phyloP scores from a whole-genome alignment of 2,113 vertebrate genomes.

The Dasyprocta punctata region DNA sequence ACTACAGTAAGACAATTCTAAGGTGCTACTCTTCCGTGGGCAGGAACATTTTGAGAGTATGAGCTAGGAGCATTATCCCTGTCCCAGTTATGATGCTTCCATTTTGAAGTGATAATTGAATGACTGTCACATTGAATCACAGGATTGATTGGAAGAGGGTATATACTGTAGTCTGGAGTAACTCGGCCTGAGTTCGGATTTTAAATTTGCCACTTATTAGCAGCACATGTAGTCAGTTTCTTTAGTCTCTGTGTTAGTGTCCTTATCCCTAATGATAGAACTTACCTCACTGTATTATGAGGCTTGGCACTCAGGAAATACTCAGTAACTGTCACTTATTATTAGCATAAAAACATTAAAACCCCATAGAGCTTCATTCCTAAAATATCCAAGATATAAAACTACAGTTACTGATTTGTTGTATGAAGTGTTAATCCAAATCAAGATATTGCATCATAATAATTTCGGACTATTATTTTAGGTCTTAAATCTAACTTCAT shows the following conservation, averaged over 20 bases:
- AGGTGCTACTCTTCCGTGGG: not conserved
- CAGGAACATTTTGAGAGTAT: not conserved
- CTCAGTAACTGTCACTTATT: not conserved
- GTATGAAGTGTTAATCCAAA: not conserved
- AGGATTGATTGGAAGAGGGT: not conserved
- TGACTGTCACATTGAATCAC: not conserved
- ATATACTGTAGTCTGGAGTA: not conserved
- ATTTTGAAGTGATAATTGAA: not conserved
- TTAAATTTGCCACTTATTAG: not conserved
- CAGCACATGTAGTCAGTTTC: not conserved
- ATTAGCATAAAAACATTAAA: not conserved
- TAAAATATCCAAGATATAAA: conserved; percentile 11
- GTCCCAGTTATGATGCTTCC: not conserved
- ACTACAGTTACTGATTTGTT: not conserved
- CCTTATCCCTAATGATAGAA: not conserved
- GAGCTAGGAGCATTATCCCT: not conserved
- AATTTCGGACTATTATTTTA: not conserved
- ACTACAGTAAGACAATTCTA: not conserved
- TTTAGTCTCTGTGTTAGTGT: not conserved
- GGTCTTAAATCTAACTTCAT: not conserved
- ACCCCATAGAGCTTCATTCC: not conserved
- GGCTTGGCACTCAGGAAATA: not conserved
- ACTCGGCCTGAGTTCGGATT: not conserved
- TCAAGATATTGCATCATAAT: not conserved
- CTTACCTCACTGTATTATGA: not conserved